These are phyloP conservation scores for Pseudanteris insignis DNA, from an alignment of 2,888 invertebrate genomes.

Conservation along the genomic window DNA sequence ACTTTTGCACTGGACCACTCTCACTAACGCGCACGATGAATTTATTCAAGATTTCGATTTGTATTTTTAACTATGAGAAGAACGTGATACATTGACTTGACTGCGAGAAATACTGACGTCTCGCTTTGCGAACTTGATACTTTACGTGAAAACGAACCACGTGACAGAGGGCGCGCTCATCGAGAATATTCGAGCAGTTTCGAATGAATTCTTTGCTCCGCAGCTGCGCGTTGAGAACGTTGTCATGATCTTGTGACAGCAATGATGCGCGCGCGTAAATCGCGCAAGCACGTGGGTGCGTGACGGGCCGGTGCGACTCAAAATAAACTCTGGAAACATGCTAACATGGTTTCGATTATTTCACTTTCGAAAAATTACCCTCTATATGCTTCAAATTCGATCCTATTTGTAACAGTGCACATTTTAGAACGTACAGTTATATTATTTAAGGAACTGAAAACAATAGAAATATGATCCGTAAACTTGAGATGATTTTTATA, in stretches of 20 bases:
- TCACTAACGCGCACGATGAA: background rate
- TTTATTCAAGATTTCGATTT: background rate
- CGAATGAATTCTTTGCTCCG: constrained; percentile 6
- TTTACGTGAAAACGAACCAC: constrained; percentile 18
- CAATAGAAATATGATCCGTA: too few species aligned
- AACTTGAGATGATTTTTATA: too few species aligned
- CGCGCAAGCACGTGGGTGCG: constrained; percentile 16
- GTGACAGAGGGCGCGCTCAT: constrained; percentile 12
- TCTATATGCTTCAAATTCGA: too few species aligned
- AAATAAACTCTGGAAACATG: constrained; percentile 6
- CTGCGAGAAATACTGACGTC: constrained; percentile 13
- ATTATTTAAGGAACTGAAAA: too few species aligned
- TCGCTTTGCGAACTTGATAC: constrained; percentile 11
- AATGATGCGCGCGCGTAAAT: constrained; percentile 6
- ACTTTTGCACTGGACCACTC: too few species aligned
- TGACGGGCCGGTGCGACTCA: background rate
- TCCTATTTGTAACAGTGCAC: too few species aligned
- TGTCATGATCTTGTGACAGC: background rate
- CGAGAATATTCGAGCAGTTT: constrained; percentile 35
- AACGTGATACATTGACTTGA: constrained; percentile 3
- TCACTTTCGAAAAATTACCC: too few species aligned
- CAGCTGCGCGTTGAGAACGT: constrained; percentile 8
- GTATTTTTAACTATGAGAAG: background rate
- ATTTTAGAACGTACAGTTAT: too few species aligned
- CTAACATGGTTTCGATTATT: too few species aligned